These are phyloP conservation scores for Philopedon plagiatum DNA, from an alignment of 2,888 invertebrate genomes.

Conservation along the genomic window DNA sequence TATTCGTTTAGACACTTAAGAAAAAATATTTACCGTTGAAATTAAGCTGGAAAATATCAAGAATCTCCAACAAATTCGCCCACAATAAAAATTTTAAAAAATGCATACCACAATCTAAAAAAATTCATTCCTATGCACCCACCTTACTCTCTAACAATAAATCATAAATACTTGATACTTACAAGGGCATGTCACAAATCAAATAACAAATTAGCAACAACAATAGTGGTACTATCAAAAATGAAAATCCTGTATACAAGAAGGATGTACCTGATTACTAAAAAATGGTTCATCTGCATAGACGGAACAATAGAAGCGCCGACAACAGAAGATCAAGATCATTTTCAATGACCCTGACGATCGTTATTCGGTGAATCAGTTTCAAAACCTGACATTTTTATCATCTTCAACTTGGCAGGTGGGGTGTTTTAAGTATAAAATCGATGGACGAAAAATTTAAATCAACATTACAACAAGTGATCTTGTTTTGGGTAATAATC, in stretches of 20 bases:
- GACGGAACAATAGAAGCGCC: conserved; percentile 36
- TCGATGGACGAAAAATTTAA: conserved; percentile 49
- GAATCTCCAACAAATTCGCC: not conserved
- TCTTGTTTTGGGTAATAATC: conserved; percentile 42
- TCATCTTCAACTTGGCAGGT: conserved; percentile 25
- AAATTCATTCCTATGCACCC: not conserved
- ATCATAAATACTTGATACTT: not conserved
- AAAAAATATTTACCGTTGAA: no score
- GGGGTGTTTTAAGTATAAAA: conserved; percentile 54
- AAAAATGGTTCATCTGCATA: conserved; percentile 22
- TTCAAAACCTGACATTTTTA: conserved; percentile 50
- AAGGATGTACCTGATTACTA: not conserved
- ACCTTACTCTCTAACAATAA: not conserved
- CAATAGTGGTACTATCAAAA: conserved; percentile 3
- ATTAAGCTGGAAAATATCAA: no score
- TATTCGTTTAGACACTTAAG: no score
- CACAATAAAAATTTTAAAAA: not conserved
- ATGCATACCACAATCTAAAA: not conserved
- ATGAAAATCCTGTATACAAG: not conserved
- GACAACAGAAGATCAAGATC: conserved; percentile 48
- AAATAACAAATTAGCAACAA: not conserved
- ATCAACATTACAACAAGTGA: conserved; percentile 50
- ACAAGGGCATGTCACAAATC: conserved; percentile 4
- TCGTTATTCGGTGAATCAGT: conserved; percentile 49
- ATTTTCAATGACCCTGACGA: conserved; percentile 48